phyloP scores from a whole-genome alignment of 1,140 invertebrate species.

The Phthorimaea operculella region DNA sequence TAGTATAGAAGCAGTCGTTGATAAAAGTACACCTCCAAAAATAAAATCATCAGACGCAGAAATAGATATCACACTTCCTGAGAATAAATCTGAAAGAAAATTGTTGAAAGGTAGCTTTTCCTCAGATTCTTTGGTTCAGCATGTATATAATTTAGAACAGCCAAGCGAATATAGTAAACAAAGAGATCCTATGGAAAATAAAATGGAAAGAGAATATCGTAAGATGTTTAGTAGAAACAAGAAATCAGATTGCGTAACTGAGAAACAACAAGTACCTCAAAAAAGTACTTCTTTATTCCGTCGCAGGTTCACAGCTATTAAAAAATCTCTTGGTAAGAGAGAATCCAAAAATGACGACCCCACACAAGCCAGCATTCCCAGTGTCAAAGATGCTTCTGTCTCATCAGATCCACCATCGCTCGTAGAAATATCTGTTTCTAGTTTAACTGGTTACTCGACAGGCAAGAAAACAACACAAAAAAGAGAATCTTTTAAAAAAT shows the following conservation, averaged over 20 bases:
- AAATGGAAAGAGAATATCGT: conserved; percentile 42
- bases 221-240: conserved; percentile 36
- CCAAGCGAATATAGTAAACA: conserved; percentile 29
- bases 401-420: conserved; percentile 44
- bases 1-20: neutral
- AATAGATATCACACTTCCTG: neutral
- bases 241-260: conserved; percentile 9
- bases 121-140: conserved; percentile 47
- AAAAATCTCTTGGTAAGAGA: conserved; percentile 31
- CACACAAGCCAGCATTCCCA: conserved; percentile 18
- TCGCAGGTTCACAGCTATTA: conserved; percentile 39
- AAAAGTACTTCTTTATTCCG: conserved; percentile 34
- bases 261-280: neutral
- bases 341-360: conserved; percentile 22
- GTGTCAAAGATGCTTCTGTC: conserved; percentile 42
- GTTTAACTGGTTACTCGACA: conserved; percentile 15
- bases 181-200: conserved; percentile 39
- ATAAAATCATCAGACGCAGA: conserved; percentile 4
- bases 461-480: neutral
- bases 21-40: neutral
- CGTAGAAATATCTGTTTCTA: conserved; percentile 31
- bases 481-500: neutral
- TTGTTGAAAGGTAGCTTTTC: conserved; percentile 15
- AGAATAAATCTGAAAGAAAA: neutral
- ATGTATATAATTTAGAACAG: conserved; percentile 46